Percentiles rank a stretch among this genome's conserved stretches.
These are phyloP conservation scores for Hyalella azteca DNA, from an alignment of 2,888 invertebrate species.

Conservation along the genomic window DNA sequence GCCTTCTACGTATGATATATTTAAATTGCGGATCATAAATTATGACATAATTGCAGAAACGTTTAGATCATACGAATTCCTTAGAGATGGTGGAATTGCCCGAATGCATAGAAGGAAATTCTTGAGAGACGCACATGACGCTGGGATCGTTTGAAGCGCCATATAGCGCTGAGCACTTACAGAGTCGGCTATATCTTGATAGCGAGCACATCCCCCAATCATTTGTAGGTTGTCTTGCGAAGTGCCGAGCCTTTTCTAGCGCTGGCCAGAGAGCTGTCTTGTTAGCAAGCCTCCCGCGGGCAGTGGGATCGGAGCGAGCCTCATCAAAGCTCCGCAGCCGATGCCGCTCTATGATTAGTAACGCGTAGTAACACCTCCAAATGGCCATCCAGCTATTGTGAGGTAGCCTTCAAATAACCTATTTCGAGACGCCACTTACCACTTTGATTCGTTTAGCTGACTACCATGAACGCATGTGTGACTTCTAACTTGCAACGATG, in stretches of 20 bases:
- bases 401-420: conserved; percentile 28
- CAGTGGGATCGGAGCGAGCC: background rate
- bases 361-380: conserved; percentile 17
- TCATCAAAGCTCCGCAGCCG: conserved; percentile 4
- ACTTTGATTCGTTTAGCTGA: conserved; percentile 36
- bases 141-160: background rate
- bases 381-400: conserved; percentile 9
- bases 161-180: background rate
- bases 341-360: conserved; percentile 25
- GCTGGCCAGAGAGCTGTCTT: conserved; percentile 35
- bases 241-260: conserved; percentile 36
- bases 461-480: conserved; percentile 30
- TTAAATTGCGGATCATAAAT: too few species aligned
- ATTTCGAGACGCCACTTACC: conserved; percentile 35
- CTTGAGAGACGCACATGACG: too few species aligned
- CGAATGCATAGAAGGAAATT: too few species aligned
- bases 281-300: conserved; percentile 29
- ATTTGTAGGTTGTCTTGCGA: conserved; percentile 33
- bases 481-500: conserved; percentile 22
- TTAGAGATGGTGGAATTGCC: too few species aligned
- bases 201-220: conserved; percentile 13
- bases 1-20: too few species aligned
- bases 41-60: too few species aligned
- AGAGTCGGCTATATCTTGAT: conserved; percentile 2
- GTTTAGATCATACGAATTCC: too few species aligned